phyloP scores from a whole-genome alignment of 2,888 invertebrate genomes.

The Aspidapion aeneum region DNA sequence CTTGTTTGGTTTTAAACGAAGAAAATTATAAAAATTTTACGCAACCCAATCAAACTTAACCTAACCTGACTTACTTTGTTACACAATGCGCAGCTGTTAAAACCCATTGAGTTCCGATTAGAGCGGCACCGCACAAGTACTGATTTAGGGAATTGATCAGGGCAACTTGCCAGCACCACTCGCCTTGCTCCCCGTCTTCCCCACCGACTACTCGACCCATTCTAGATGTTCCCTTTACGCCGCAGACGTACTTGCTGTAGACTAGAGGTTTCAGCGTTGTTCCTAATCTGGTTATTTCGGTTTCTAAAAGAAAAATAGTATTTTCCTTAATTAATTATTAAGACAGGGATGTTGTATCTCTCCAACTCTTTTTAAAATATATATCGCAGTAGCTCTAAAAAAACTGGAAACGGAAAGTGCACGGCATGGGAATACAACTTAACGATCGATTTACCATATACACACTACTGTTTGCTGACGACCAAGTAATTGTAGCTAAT shows the following conservation, averaged over 20 bases:
- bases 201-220: conserved; percentile 77
- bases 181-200: conserved; percentile 85
- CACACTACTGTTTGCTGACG: too few species aligned
- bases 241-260: conserved; percentile 89
- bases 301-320: conserved; percentile 31
- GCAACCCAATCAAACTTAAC: too few species aligned
- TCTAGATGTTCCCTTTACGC: conserved; percentile 78
- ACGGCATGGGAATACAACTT: too few species aligned
- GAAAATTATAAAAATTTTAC: too few species aligned
- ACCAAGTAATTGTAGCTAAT: too few species aligned
- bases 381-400: too few species aligned
- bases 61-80: conserved; percentile 85
- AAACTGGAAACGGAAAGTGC: too few species aligned
- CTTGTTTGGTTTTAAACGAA: too few species aligned
- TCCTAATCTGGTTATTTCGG: conserved; percentile 43
- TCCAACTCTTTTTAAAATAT: too few species aligned
- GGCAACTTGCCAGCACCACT: conserved; percentile 96
- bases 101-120: conserved; percentile 93
- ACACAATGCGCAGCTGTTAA: conserved; percentile 92
- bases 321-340: neutral
- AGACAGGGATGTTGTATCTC: too few species aligned
- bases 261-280: conserved; percentile 66
- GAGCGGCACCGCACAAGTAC: conserved; percentile 89
- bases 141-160: conserved; percentile 91
- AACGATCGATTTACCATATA: too few species aligned